Base-by-base conservation (phyloP, 2,797 vertebrate species). In the Argya squamiceps region DNA sequence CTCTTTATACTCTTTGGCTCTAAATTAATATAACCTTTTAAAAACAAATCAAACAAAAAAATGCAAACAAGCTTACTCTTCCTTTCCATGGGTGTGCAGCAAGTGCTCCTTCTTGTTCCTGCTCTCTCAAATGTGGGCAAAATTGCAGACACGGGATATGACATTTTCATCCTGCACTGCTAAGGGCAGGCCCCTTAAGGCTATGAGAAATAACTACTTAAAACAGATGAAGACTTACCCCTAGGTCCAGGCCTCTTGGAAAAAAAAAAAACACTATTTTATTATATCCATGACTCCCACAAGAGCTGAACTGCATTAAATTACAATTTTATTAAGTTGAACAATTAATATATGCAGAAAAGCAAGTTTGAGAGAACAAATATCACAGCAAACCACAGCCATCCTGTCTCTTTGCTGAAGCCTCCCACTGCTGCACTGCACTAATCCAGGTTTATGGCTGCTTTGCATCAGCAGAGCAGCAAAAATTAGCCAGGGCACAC, bases 381-480 rank as follows among this genome's bases (percentile, higher is more conserved):
- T 55, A 75, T 2, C 62, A 68, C 50, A 43, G 84, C 74, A 75
- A 86, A 71, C 36, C 44, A 11, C 32, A 86, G 76, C 32, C 43
- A 32, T 8, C 32, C 67, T 30, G 12, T 46, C 64, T 86, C 89
- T 88, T 29, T 53, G 2, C 64, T 52, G 27, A 59, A 62, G 60
- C 26, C 76, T 92, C 79, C 91, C 74, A n/a, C 59, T 67, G 71
- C 71, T 92, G 32, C 79, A 3, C 55, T 19, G 79, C 91, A 24
- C 70, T 68, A 85, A 91, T 50, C 55, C 65, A 74, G 68, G 64
- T 94, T 96, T 88, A 85, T 60, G 50, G 85, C 60, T 87, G 91
- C 59, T 90, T 56, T 77, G 89, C 82, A 79, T 32, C 92, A 88
- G 62, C 41, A 2, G 46, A 81, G 87, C 79, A 81, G 88, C 91